Evolutionary conservation across 2,797 vertebrate genomes (phyloP).

Genomic region (Potorous gilbertii): DNA sequence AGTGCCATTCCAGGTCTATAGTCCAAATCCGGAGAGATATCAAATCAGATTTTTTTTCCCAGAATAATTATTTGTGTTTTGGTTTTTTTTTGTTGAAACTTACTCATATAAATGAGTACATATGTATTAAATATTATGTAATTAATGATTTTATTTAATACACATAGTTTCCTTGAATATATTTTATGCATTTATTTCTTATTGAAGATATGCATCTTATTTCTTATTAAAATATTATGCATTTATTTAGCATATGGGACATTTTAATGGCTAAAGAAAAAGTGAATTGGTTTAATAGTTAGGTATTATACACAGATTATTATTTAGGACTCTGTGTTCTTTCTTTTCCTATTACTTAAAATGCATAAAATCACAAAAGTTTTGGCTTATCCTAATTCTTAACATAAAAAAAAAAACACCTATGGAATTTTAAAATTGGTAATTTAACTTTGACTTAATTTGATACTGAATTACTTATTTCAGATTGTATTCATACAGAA

Average conservation of each 20-base stretch:
- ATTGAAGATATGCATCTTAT: no score
- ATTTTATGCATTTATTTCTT: not conserved
- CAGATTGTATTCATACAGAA: not conserved
- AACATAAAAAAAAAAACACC: not conserved
- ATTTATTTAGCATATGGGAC: not conserved
- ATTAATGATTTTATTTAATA: not conserved
- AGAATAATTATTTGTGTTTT: not conserved
- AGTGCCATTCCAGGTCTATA: not conserved
- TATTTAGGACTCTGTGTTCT: not conserved
- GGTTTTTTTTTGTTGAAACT: not conserved
- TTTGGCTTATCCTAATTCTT: slow-evolving; percentile 20
- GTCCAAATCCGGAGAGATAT: not conserved
- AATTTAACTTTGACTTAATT: slow-evolving; percentile 35
- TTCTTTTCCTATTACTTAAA: not conserved
- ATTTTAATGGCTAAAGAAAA: not conserved
- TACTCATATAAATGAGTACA: not conserved
- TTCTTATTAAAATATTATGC: no score
- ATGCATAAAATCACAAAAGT: not conserved
- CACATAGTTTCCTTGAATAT: not conserved
- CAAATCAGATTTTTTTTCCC: not conserved
- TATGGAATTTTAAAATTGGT: not conserved
- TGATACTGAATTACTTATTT: slow-evolving; percentile 2
- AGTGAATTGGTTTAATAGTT: not conserved
- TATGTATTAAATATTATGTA: not conserved
- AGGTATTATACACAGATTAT: not conserved